phyloP scores from a whole-genome alignment of 2,113 vertebrate species.

The Aptenodytes patagonicus region DNA sequence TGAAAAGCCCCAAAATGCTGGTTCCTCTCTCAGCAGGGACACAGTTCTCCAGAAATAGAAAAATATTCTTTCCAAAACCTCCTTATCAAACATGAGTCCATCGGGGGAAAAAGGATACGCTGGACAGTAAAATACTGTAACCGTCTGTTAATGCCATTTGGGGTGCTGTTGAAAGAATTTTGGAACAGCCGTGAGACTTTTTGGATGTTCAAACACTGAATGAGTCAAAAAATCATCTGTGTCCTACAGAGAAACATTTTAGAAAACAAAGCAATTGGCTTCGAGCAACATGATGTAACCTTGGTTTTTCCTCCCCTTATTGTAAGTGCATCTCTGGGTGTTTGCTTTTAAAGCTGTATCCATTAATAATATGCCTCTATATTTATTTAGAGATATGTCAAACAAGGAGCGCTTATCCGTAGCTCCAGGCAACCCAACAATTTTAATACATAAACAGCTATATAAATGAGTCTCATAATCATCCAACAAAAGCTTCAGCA shows the following conservation, averaged over 20 bases:
- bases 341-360: conserved; percentile 61
- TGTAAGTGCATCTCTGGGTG: conserved; percentile 55
- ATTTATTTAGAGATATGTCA: conserved; percentile 62
- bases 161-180: conserved; percentile 62
- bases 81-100: neutral
- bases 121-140: conserved; percentile 49
- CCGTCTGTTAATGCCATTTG: conserved; percentile 50
- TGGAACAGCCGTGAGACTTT: conserved; percentile 53
- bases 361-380: conserved; percentile 51
- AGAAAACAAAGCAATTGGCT: conserved; percentile 65
- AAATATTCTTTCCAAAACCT: neutral
- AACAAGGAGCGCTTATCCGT: conserved; percentile 29
- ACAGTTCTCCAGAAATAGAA: conserved; percentile 14
- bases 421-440: conserved; percentile 55
- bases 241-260: conserved; percentile 47
- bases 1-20: neutral
- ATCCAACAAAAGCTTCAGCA: conserved; percentile 5
- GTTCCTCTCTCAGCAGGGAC: neutral
- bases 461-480: conserved; percentile 40
- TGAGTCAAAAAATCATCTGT: conserved; percentile 66
- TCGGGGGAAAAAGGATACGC: neutral
- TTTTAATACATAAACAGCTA: conserved; percentile 52
- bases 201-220: conserved; percentile 43
- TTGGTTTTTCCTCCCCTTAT: conserved; percentile 58
- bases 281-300: conserved; percentile 62